Evolutionary conservation across 1,140 invertebrate species (phyloP).

Genomic region (Diprion similis): DNA sequence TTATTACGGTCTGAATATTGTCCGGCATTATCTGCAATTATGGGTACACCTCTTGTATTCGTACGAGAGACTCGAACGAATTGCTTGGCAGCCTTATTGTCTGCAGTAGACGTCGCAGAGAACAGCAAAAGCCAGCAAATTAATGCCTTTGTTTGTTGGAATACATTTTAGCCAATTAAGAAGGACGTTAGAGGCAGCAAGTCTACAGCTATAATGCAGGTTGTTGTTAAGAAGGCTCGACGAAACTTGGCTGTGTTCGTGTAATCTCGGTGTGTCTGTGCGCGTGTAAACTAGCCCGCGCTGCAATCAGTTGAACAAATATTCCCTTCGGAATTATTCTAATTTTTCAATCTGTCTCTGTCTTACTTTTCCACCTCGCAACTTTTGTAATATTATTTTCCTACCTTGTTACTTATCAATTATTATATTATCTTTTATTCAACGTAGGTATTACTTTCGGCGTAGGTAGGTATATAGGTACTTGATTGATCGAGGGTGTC

Average conservation of each 20-base stretch:
- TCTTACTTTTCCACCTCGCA: background rate
- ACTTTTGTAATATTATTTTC: background rate
- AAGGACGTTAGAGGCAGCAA: background rate
- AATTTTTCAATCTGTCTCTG: background rate
- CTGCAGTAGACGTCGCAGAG: no score
- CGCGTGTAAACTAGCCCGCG: no score
- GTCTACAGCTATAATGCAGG: no score
- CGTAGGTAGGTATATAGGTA: no score
- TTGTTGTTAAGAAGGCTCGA: no score
- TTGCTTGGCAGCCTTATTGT: background rate
- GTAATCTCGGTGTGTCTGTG: no score
- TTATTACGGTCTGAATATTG: no score
- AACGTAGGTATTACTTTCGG: background rate
- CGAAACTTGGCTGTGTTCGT: no score
- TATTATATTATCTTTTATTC: background rate
- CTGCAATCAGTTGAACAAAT: background rate
- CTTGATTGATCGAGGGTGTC: no score
- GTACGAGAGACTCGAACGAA: background rate
- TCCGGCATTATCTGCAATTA: no score
- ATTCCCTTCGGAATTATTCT: background rate
- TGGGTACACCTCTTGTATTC: no score
- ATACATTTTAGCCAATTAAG: constrained; percentile 2
- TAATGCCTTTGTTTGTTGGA: constrained; percentile 2
- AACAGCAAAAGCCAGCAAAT: background rate
- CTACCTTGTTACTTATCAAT: no score